A percentile compares a stretch with the other conserved stretches of the same genome.
Conservation (phyloP, 2,888 invertebrate genomes). For the Rugalucina vietnamica region DNA sequence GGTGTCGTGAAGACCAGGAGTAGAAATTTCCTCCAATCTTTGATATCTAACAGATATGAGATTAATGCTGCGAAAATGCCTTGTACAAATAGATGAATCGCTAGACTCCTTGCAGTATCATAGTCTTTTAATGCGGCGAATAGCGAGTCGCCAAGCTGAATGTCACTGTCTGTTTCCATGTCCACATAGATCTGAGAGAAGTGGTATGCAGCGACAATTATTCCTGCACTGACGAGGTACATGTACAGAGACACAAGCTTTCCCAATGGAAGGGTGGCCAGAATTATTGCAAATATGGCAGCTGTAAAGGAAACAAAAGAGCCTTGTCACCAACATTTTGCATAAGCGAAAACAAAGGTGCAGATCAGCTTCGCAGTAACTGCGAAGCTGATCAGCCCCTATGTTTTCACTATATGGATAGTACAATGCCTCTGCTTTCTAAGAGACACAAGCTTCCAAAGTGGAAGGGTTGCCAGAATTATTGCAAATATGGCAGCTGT, state of each 20-base stretch:
- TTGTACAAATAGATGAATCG: constrained; percentile 82
- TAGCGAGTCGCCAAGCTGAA: constrained; percentile 53
- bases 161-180: constrained; percentile 70
- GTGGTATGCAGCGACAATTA: constrained; percentile 84
- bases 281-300: constrained; percentile 84
- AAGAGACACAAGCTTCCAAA: constrained; percentile 84
- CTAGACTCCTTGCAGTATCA: constrained; percentile 77
- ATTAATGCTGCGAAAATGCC: constrained; percentile 81
- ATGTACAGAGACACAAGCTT: constrained; percentile 85
- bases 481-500: constrained; percentile 85
- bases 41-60: constrained; percentile 83
- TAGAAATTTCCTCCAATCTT: constrained; percentile 80
- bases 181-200: constrained; percentile 84
- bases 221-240: constrained; percentile 84
- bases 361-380: no score
- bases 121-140: constrained; percentile 72
- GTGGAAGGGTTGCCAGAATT: constrained; percentile 84
- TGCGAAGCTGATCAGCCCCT: no score
- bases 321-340: no score
- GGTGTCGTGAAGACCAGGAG: constrained; percentile 85
- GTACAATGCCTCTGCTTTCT: no score
- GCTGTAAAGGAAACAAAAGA: constrained; percentile 83
- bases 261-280: constrained; percentile 85
- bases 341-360: no score
- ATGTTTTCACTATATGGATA: no score